Conservation (phyloP, 2,888 invertebrate species). For the Horisme vitalbata region DNA sequence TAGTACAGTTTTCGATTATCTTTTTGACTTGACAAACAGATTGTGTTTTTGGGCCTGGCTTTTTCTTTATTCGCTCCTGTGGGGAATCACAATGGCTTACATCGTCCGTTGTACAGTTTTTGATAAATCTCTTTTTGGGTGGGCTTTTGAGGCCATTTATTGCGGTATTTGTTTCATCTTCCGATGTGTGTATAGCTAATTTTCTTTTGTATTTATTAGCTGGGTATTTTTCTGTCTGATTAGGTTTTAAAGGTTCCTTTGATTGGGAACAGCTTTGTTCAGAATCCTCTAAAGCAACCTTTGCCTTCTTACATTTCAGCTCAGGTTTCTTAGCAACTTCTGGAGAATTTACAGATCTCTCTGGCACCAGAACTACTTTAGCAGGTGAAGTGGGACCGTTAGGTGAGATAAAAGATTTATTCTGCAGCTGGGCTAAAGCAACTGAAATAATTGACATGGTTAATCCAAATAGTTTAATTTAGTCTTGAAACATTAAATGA, state of each 20-base stretch:
- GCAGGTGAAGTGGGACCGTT: not conserved
- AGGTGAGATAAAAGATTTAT: not conserved
- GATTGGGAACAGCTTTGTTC: not conserved
- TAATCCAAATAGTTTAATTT: no score
- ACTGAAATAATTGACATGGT: conserved; percentile 14
- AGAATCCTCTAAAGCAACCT: not conserved
- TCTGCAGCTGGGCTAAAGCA: conserved; percentile 12
- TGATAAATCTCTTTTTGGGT: not conserved
- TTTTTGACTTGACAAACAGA: not conserved
- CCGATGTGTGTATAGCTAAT: not conserved
- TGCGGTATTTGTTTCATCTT: not conserved
- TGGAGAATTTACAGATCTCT: not conserved
- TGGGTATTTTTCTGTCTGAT: not conserved
- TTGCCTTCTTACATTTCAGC: not conserved
- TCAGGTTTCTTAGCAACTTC: not conserved
- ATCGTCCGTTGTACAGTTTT: not conserved
- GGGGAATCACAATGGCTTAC: not conserved
- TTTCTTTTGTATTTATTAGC: not conserved
- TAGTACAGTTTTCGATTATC: not conserved
- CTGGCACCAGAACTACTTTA: not conserved
- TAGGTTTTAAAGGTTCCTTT: not conserved
- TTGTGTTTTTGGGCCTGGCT: not conserved
- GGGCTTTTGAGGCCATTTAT: not conserved
- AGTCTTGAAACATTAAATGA: no score
- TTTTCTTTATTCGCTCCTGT: not conserved